Evolutionary conservation across 2,888 invertebrate species (phyloP), one percentile per base, ranked within the genome.

Genomic region (Tholera decimalis): DNA sequence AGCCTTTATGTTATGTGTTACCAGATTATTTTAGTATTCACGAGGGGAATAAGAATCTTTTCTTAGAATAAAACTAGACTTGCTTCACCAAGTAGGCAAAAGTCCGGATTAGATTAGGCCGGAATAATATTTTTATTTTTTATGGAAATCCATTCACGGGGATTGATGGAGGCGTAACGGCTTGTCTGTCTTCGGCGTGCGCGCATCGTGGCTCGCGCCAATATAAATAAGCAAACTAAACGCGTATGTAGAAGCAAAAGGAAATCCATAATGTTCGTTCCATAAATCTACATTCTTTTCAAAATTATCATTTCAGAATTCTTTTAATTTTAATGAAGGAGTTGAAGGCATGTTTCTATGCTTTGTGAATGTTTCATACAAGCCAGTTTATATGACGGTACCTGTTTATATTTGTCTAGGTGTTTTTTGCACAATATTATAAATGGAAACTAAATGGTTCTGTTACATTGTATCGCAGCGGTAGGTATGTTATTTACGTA

Each of bases 171-270:
- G 79, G 88, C 87, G 89, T 92, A 89, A 91, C 89, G 82, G 87
- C 88, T 82, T 88, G 85, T 94, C 93, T 91, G 92, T 93, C 94
- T 91, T 92, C 94, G 89, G 83, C 88, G 90, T 84, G 78, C 82
- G 91, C 91, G 91, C 92, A 94, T 94, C 89, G 83, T 77, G 78
- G 83, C 86, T 71, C 81, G 87, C 83, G 93, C 93, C 94, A 94
- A 94, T 88, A 92, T 92, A 94, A 95, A 94, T 93, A 95, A 92
- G 87, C 92, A 85, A 83, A 80, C 82, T 69, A 77, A 82, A 72
- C 80, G 77, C 51, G 49, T 53, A 55, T 47, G 72, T 70, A 73
- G 65, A 74, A 74, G 46, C 82, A 80, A 77, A 81, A 84, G 78
- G 81, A 80, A 83, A 87, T 79, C 50, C 44, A 75, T 79, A 81